phyloP scores from a whole-genome alignment of 1,140 invertebrate species.

The Bathynomus jamesi region DNA sequence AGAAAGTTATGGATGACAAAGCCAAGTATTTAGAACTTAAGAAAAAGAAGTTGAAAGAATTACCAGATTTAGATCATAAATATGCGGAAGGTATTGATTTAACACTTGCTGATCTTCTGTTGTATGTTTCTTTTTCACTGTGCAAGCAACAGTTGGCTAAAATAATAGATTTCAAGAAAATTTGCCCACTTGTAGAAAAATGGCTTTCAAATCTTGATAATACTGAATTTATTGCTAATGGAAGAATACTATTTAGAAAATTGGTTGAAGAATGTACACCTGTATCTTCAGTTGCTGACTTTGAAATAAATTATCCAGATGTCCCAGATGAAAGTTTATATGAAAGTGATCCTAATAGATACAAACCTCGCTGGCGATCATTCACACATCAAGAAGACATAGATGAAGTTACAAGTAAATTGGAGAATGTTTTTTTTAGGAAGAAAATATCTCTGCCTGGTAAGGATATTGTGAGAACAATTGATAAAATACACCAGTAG shows the following conservation, averaged over 20 bases:
- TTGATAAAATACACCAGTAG: no score
- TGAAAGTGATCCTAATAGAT: conserved; percentile 65
- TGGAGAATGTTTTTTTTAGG: no score
- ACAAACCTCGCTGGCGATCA: conserved; percentile 60
- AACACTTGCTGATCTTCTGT: conserved; percentile 54
- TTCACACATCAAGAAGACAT: conserved; percentile 55
- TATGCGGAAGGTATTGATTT: conserved; percentile 76
- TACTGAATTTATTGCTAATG: conserved; percentile 5
- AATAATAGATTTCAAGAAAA: conserved; percentile 5
- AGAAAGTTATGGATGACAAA: conserved; percentile 38
- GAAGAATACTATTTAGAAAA: conserved; percentile 18
- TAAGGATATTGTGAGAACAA: no score
- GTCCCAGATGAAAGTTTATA: conserved; percentile 60
- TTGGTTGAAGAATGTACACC: not conserved
- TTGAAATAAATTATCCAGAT: conserved; percentile 38
- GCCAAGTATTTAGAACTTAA: conserved; percentile 29
- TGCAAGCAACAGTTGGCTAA: not conserved
- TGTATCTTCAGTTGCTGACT: not conserved
- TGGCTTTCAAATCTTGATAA: conserved; percentile 8
- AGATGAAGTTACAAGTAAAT: conserved; percentile 12
- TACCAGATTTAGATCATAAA: conserved; percentile 48
- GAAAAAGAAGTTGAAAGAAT: conserved; percentile 18
- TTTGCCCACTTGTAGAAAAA: conserved; percentile 20
- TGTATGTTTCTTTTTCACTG: conserved; percentile 25
- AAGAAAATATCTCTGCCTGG: no score